Evolutionary conservation across 2,888 invertebrate species (phyloP), one percentile per base, ranked within the genome.

Genomic region (Cosmorhoe ocellata): DNA sequence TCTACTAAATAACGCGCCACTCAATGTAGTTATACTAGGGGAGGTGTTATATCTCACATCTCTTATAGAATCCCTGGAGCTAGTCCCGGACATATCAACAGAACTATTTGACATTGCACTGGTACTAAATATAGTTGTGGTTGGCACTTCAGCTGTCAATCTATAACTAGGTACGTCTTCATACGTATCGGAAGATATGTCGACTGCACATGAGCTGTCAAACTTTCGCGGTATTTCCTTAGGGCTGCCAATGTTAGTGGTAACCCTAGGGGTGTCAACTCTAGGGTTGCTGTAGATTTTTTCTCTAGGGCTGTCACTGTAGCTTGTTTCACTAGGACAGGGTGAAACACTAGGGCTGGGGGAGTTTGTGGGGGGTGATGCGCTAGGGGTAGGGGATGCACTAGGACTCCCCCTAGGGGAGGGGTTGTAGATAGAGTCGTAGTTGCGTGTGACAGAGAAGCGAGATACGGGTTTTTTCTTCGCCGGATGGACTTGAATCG

Each of bases 401-500:
- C 68, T 26, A 70, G 75, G 0, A 71, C 69, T 8, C 68, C 71
- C 27, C 57, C 56, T 0, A 51, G 60, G 65, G 0, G 73, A 64
- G 6, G 77, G 76, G 38, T 80, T 81, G 61, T 86, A 89, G 1
- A 77, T 67, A 0, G 76, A 61, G 44, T 90, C 90, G 56, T 82
- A 84, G 66, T 89, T 90, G n/a, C 90, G 71, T 0, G 90, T 85
- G 0, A 90, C 90, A 0, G 89, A 88, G 64, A 90, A 90, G 0
- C 90, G 68, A 3, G 79, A 91, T 2, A 74, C 71, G 31, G 66
- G 71, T 53, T 92, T 68, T 81, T 93, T 92, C 72, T 82, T 71
- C 87, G 79, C 93, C 78, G 71, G 93, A 88, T 72, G 93, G 71
- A 73, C 93, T 92, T 74, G 94, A 0, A 85, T 82, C 45, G 81